A percentile compares a stretch with the other conserved stretches of the same genome.
Evolutionary conservation across 92 coral and sea anemone genomes (phyloP).

Genomic region (Virgularia gustaviana): DNA sequence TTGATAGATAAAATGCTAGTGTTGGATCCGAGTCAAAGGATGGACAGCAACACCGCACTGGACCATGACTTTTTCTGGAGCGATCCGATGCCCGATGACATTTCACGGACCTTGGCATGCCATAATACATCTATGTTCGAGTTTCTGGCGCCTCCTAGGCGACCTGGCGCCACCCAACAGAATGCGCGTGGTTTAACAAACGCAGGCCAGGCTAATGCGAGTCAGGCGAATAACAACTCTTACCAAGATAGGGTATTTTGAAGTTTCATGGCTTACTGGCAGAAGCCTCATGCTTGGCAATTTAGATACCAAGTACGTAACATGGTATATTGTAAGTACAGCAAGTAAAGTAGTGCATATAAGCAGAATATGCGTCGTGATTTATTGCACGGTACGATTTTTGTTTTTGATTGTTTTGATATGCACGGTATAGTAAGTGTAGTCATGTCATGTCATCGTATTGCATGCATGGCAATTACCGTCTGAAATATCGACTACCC

Average conservation of each 20-base stretch:
- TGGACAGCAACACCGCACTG: conserved; percentile 90
- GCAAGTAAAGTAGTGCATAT: too few relatives aligned
- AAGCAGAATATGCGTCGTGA: too few relatives aligned
- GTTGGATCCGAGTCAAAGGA: conserved; percentile 81
- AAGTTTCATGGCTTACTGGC: not conserved
- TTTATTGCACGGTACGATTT: too few relatives aligned
- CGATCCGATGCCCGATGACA: conserved; percentile 94
- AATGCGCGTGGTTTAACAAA: not conserved
- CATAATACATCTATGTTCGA: conserved; percentile 93
- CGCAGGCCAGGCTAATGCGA: not conserved
- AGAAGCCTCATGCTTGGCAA: too few relatives aligned
- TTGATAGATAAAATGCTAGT: conserved; percentile 89
- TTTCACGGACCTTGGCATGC: conserved; percentile 80
- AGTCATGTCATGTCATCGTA: too few relatives aligned
- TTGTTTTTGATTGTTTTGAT: too few relatives aligned
- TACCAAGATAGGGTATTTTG: conserved; percentile 30
- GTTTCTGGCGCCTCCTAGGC: conserved; percentile 89
- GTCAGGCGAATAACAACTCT: not conserved
- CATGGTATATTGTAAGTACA: not conserved
- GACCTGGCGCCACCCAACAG: conserved; percentile 53
- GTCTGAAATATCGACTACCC: too few relatives aligned
- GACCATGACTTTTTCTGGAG: conserved; percentile 98
- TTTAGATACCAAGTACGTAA: not conserved
- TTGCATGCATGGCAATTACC: too few relatives aligned
- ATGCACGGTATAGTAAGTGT: too few relatives aligned